Conservation (phyloP, 2,797 vertebrate species). For the Agapornis canus region DNA sequence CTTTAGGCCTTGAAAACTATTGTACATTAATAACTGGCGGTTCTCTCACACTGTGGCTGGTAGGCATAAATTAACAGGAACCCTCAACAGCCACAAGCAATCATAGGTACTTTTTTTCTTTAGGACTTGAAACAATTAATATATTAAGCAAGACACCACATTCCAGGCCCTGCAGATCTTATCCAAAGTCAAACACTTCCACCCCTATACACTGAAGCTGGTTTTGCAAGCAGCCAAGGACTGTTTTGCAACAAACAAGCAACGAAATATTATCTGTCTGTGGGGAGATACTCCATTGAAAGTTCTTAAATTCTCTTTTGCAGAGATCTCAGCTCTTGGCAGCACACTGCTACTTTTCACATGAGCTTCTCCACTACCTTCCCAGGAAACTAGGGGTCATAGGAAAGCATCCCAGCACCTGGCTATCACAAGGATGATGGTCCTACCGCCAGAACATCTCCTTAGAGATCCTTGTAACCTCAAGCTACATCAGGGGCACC, state of each 20-base stretch:
- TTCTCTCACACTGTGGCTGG: background rate
- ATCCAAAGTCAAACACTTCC: background rate
- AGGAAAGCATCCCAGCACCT: background rate
- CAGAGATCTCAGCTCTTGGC: background rate
- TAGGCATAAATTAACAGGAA: background rate
- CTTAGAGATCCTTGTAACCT: background rate
- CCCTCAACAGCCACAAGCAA: background rate
- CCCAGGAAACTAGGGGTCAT: background rate
- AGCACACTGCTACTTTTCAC: background rate
- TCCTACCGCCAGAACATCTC: background rate
- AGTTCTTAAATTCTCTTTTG: background rate
- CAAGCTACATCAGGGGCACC: background rate
- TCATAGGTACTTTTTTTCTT: background rate
- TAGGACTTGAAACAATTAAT: background rate
- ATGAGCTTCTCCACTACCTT: background rate
- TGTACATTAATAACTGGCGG: background rate
- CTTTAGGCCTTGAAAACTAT: background rate
- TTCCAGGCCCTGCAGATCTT: background rate
- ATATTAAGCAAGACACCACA: background rate
- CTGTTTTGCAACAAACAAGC: background rate
- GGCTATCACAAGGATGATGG: background rate
- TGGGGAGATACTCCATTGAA: background rate
- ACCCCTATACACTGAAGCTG: background rate
- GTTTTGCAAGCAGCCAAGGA: background rate
- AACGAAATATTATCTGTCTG: background rate